Evolutionary conservation across 2,797 vertebrate genomes (phyloP), one percentile per base, ranked within the genome.

Genomic region (Coranthus polyacanthus): DNA sequence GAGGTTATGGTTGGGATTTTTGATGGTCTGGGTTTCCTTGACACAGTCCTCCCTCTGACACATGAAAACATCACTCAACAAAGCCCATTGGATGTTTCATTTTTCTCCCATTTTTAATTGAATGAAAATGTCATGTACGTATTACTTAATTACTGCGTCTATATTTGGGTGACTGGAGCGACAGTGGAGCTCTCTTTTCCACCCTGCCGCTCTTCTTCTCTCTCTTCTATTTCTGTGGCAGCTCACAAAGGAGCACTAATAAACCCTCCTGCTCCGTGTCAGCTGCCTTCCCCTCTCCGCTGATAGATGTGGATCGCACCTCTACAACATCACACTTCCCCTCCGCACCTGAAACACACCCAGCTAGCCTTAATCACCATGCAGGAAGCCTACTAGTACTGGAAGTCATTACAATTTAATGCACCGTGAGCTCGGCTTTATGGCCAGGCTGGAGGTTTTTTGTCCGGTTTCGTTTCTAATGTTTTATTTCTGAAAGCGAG

Each of bases 171-270:
- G 36, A 16, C 17, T 34, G 24, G 15, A 24, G 16, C n/a, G n/a
- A 46, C 54, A 54, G 22, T 2, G 12, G 9, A 36, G 36, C 11
- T 49, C 12, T 26, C 21, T 18, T 41, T 5, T 43, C 20, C 34
- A 1, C 39, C 22, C 38, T 0, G 12, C 49, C 2, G 2, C 29
- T 63, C 29, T 16, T 59, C 45, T 34, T 21, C 12, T 45, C 20
- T 72, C 43, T 52, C 49, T 50, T 80, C 66, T 79, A 73, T 72
- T 76, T 68, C 64, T 38, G 64, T 70, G 68, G 57, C 67, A 47
- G 67, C 72, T 64, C 69, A 72, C 21, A 43, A 72, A 62, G 43
- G 24, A 69, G 68, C 62, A 42, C 71, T 80, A 87, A 87, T 82
- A 68, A 87, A 76, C 39, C 63, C 55, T 67, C 49, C 66, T 67